phyloP scores from a whole-genome alignment of 2,797 vertebrate species.

The Crypturellus tataupa region DNA sequence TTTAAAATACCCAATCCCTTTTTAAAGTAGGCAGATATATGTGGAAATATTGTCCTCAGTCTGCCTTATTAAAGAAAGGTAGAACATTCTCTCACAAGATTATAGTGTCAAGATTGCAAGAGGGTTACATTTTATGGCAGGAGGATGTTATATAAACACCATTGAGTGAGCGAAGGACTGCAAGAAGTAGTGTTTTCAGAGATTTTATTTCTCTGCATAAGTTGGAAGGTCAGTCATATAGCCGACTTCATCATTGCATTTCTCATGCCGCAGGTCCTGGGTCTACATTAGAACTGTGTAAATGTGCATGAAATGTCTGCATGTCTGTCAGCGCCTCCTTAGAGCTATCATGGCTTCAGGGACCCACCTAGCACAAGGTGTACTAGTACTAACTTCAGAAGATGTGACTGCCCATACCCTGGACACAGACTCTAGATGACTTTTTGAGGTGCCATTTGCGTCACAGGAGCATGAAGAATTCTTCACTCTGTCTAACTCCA shows the following conservation, averaged over 20 bases:
- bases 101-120: background rate
- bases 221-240: background rate
- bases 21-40: background rate
- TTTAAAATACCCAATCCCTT: background rate
- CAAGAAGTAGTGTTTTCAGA: background rate
- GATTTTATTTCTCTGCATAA: background rate
- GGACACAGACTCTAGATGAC: background rate
- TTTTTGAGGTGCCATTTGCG: background rate
- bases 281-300: background rate
- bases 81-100: background rate
- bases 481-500: background rate
- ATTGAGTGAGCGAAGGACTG: background rate
- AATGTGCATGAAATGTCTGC: background rate
- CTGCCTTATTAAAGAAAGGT: background rate
- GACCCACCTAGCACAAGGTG: background rate
- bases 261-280: background rate
- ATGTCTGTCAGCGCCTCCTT: background rate
- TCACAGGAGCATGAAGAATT: background rate
- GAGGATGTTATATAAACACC: background rate
- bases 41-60: background rate
- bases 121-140: background rate
- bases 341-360: background rate
- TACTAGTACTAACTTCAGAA: background rate
- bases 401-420: accelerated
- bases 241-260: background rate